Evolutionary conservation across 2,888 invertebrate genomes (phyloP), one percentile per base, ranked within the genome.

Genomic region (Esperia sulphurella): DNA sequence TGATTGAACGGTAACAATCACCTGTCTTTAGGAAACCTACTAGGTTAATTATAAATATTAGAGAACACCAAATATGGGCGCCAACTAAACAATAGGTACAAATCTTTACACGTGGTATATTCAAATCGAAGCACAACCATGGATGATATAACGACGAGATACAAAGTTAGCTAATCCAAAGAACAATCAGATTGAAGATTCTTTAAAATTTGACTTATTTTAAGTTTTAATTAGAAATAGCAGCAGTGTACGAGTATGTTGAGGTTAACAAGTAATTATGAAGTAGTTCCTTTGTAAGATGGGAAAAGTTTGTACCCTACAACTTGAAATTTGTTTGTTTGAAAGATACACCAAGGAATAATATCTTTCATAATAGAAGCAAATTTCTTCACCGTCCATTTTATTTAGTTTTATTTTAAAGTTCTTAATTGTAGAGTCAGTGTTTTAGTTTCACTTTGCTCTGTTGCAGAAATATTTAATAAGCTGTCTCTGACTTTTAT

Each of bases 221-320:
- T 81, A 74, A 74, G 71, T 80, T 82, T 79, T 73, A 81, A 80
- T 83, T 82, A 80, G 78, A 50, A 81, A 78, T 72, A 67, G 61
- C 6, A 61, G 64, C 65, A 64, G 69, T 68, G 71, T 63, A 55
- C 55, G 69, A 68, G 71, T 63, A 55, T 55, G 70, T 63, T 62
- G 71, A 60, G 67, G 68, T 61, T 68, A 75, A 78, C 79, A 82
- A 82, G 83, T 81, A 83, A 83, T 84, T 79, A 83, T 66, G 68
- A 75, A 79, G 74, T 79, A 68, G 75, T 75, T 77, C 71, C 69
- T 71, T 73, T 69, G 57, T 62, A 63, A 63, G 69, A 83, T 79
- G 81, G 75, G 79, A 72, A 83, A 87, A 84, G 68, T 86, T 83
- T 69, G 59, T 65, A 67, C 59, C 60, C 21, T 37, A 10, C 37